Evolutionary conservation across 2,797 vertebrate species (phyloP).

Genomic region (Enteromius unitaeniatus): DNA sequence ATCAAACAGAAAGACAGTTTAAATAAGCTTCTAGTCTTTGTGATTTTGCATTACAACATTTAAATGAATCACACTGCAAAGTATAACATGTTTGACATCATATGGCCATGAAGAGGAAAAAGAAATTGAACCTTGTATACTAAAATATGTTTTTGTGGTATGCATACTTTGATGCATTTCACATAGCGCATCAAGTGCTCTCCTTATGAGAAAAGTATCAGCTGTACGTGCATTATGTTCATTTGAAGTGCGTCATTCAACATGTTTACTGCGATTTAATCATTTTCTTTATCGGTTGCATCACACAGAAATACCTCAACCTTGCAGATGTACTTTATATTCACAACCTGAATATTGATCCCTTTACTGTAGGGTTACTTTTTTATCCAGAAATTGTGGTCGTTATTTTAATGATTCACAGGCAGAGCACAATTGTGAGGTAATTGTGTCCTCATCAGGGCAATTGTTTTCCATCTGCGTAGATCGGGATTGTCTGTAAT

Average conservation of each 20-base stretch:
- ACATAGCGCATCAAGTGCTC: background rate
- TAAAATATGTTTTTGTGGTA: background rate
- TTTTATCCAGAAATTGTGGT: constrained; percentile 10
- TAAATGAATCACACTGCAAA: background rate
- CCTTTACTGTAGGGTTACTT: constrained; percentile 8
- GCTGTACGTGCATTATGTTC: background rate
- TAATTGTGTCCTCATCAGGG: constrained; percentile 28
- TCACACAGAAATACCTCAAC: background rate
- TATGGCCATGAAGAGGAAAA: background rate
- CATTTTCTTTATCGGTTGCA: background rate
- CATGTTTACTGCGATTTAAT: background rate
- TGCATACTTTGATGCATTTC: background rate
- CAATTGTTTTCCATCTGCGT: constrained; percentile 37
- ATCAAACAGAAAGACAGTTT: background rate
- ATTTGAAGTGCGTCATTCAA: background rate
- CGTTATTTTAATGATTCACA: constrained; percentile 22
- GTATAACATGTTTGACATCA: background rate
- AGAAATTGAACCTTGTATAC: background rate
- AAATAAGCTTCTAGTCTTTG: background rate
- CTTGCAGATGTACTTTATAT: background rate
- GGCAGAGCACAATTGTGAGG: constrained; percentile 22
- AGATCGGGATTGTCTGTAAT: background rate
- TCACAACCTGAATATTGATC: constrained; percentile 11
- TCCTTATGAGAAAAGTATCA: background rate
- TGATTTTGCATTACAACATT: background rate